These are phyloP conservation scores for Pristionchus fissidentatus DNA, from an alignment of 2,888 invertebrate genomes.

Conservation along the genomic window DNA sequence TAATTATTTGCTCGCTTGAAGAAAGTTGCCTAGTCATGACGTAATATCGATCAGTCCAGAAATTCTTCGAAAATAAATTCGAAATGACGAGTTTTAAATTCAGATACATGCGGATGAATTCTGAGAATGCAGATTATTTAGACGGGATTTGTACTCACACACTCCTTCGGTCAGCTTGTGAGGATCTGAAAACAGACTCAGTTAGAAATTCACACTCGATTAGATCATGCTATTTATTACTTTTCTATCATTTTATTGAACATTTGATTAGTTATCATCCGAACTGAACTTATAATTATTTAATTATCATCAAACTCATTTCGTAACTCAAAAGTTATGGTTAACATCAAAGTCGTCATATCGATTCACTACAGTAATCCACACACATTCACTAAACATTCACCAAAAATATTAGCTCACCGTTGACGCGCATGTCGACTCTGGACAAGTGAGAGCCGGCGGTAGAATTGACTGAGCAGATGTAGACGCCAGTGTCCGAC, in stretches of 20 bases:
- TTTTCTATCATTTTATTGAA: background rate
- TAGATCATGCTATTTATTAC: background rate
- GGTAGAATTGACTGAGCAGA: slow-evolving; percentile 55
- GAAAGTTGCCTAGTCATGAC: background rate
- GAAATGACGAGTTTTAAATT: too few species aligned
- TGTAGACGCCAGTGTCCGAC: slow-evolving; percentile 57
- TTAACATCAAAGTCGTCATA: too few species aligned
- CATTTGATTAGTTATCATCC: background rate
- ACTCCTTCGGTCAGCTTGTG: background rate
- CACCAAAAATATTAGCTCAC: slow-evolving; percentile 50
- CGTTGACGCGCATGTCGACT: slow-evolving; percentile 58
- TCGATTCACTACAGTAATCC: background rate
- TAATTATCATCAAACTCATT: background rate
- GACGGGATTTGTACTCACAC: slow-evolving; percentile 11
- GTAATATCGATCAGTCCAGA: background rate
- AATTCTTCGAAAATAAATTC: too few species aligned
- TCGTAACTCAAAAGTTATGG: background rate
- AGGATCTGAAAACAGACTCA: slow-evolving; percentile 17
- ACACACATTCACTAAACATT: background rate
- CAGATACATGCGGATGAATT: too few species aligned
- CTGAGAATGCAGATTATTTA: too few species aligned
- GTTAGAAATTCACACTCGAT: background rate
- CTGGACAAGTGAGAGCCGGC: slow-evolving; percentile 53
- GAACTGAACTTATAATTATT: background rate
- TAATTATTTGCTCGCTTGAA: background rate